Evolutionary conservation across 2,797 vertebrate species (phyloP).

Genomic region (Alcedo atthis): DNA sequence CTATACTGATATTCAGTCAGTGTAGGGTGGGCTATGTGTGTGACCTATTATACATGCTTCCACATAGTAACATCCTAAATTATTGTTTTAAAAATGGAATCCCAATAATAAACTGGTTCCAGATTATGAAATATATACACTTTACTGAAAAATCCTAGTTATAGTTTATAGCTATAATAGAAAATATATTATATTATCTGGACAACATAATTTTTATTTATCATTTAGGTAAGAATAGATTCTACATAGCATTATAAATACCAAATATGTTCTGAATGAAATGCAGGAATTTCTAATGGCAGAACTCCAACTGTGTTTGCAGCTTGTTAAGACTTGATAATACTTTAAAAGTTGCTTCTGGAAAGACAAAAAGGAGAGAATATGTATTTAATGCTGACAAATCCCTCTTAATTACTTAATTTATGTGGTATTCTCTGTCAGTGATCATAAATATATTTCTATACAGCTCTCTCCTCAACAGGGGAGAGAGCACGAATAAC

Average conservation of each 20-base stretch:
- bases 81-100: background rate
- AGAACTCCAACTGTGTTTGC: background rate
- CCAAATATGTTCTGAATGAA: background rate
- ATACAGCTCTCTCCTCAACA: background rate
- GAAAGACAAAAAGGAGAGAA: background rate
- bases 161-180: background rate
- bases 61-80: background rate
- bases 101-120: background rate
- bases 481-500: background rate
- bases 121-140: background rate
- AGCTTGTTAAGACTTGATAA: background rate
- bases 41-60: background rate
- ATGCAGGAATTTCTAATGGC: background rate
- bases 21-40: rapidly evolving
- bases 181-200: background rate
- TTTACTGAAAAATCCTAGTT: background rate
- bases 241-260: background rate
- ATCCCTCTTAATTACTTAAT: background rate
- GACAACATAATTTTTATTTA: background rate
- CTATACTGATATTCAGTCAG: background rate
- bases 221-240: background rate
- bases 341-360: background rate
- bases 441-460: background rate
- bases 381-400: background rate
- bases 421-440: background rate